Evolutionary conservation across 2,797 vertebrate species (phyloP).

Genomic region (Scarus forsteni): DNA sequence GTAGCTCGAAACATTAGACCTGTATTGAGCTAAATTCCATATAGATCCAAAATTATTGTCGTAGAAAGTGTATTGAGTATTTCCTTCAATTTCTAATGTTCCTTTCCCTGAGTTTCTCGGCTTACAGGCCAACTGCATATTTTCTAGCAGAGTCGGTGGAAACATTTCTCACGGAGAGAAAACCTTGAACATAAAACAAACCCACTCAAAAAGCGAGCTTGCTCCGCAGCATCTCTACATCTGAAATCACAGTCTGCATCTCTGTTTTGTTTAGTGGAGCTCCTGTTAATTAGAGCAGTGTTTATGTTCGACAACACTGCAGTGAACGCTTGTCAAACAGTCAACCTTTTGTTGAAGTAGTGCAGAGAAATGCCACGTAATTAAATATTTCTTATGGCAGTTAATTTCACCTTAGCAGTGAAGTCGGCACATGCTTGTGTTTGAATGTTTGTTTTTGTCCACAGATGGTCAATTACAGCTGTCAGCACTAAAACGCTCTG

Average conservation of each 20-base stretch:
- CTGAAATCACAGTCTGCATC: constrained; percentile 18
- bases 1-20: no score
- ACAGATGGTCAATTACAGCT: constrained; percentile 53
- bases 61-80: not conserved
- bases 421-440: not conserved
- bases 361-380: constrained; percentile 49
- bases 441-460: constrained; percentile 7
- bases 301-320: constrained; percentile 50
- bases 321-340: constrained; percentile 43
- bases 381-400: constrained; percentile 56
- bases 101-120: not conserved
- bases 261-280: constrained; percentile 49
- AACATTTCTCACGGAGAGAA: not conserved
- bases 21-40: no score
- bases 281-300: constrained; percentile 68
- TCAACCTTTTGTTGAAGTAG: constrained; percentile 47
- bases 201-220: constrained; percentile 12
- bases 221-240: constrained; percentile 1
- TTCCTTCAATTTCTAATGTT: not conserved
- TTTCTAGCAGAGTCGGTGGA: not conserved
- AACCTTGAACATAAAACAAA: constrained; percentile 11
- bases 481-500: constrained; percentile 40
- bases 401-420: constrained; percentile 27
- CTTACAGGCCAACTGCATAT: not conserved
- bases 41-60: no score